Conservation (phyloP, 2,888 invertebrate species). For the Eupithecia abbreviata region DNA sequence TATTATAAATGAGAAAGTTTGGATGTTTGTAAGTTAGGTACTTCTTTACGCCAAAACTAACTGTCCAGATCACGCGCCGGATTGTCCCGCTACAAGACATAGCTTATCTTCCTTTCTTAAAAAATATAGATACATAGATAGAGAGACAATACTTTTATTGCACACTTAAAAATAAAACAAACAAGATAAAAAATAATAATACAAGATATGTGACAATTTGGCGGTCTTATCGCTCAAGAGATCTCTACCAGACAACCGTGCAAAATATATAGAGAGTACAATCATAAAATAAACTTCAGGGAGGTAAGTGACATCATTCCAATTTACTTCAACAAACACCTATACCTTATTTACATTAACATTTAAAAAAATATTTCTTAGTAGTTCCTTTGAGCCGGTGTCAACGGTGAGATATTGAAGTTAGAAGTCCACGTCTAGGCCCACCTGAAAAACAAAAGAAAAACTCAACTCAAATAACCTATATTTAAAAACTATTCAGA, state of each 20-base stretch:
- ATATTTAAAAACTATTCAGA: no score
- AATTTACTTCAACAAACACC: constrained; percentile 1
- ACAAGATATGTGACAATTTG: no score
- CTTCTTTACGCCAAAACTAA: not conserved
- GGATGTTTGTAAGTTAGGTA: not conserved
- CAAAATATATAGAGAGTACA: not conserved
- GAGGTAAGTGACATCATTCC: not conserved
- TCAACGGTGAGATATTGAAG: not conserved
- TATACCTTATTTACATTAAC: not conserved
- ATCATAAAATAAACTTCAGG: not conserved
- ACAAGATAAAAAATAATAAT: no score
- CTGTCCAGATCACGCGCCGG: not conserved
- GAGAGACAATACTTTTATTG: no score
- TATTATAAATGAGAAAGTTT: no score
- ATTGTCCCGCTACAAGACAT: not conserved
- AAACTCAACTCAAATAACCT: not conserved
- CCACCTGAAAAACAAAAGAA: constrained; percentile 55
- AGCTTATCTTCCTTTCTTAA: not conserved
- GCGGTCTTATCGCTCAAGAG: no score
- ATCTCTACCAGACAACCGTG: no score
- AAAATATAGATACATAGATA: no score
- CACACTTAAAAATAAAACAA: no score
- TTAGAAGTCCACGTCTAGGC: constrained; percentile 57
- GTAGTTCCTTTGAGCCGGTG: not conserved
- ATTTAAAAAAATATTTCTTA: not conserved